A percentile compares a stretch with the other conserved stretches of the same genome.
Evolutionary conservation across 2,888 invertebrate species (phyloP).

Genomic region (Pristionchus exspectatus): DNA sequence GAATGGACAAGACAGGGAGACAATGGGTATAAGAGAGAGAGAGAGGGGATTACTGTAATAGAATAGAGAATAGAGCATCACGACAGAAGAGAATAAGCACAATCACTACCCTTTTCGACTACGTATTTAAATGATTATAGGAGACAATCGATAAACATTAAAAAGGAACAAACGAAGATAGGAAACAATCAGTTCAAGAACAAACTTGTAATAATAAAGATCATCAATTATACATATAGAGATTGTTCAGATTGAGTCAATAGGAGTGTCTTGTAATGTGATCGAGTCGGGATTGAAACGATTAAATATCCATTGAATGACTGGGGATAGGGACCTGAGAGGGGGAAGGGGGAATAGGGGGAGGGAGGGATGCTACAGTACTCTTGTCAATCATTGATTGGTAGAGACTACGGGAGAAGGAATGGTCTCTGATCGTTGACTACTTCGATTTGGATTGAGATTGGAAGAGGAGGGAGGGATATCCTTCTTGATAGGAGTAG

Average conservation of each 20-base stretch:
- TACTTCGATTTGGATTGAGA: not conserved
- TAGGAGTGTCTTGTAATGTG: constrained; percentile 6
- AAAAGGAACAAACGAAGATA: not conserved
- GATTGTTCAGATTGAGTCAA: constrained; percentile 41
- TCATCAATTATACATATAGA: constrained; percentile 38
- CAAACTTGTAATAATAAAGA: constrained; percentile 6
- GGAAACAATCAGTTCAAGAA: not conserved
- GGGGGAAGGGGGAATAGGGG: not conserved
- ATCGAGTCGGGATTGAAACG: constrained; percentile 1
- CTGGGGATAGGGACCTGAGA: constrained; percentile 14
- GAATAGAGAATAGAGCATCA: constrained; percentile 37
- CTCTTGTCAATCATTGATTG: constrained; percentile 8
- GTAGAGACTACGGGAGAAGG: not conserved
- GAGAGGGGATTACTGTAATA: constrained; percentile 3
- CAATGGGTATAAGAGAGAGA: not conserved
- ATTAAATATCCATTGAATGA: constrained; percentile 45
- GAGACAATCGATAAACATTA: not conserved
- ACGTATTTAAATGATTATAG: constrained; percentile 19
- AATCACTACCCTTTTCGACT: constrained; percentile 45
- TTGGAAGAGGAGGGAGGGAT: not conserved
- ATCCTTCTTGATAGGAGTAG: not conserved
- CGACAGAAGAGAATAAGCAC: constrained; percentile 42
- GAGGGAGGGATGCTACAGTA: not conserved
- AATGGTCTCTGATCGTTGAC: not conserved
- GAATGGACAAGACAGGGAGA: constrained; percentile 23